A percentile compares a stretch with the other conserved stretches of the same genome.
Conservation (phyloP, 2,888 invertebrate genomes). For the Chymomyza amoena region DNA sequence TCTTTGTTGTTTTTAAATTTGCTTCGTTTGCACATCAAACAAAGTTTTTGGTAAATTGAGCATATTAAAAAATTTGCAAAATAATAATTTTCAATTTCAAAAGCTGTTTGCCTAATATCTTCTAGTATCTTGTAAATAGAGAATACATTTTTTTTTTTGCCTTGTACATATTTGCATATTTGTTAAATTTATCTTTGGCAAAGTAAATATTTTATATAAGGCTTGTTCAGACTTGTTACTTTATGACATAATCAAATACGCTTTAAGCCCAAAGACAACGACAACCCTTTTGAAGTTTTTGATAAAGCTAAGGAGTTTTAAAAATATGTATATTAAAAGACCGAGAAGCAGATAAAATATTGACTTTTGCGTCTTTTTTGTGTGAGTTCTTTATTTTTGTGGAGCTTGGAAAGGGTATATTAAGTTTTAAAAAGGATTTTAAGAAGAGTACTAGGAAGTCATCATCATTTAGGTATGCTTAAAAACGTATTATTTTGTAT, state of each 20-base stretch:
- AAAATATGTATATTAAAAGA: background rate
- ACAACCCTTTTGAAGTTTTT: conserved; percentile 61
- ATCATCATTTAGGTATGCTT: too few relatives aligned
- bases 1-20: background rate
- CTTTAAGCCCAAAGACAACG: conserved; percentile 60
- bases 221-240: conserved; percentile 6
- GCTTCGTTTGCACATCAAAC: conserved; percentile 10
- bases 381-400: conserved; percentile 43
- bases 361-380: conserved; percentile 15
- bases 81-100: conserved; percentile 46
- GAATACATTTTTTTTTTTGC: background rate
- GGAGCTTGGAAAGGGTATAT: conserved; percentile 27
- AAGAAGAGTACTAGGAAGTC: background rate
- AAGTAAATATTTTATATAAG: conserved; percentile 35
- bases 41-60: conserved; percentile 16
- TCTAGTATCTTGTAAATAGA: background rate
- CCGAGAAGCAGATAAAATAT: conserved; percentile 45
- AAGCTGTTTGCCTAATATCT: background rate
- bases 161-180: conserved; percentile 62
- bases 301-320: conserved; percentile 21
- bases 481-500: too few relatives aligned
- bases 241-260: conserved; percentile 70
- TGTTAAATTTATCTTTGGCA: conserved; percentile 65
- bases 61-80: conserved; percentile 35
- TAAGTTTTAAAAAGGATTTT: background rate